Evolutionary conservation across 2,113 vertebrate genomes (phyloP).

Genomic region (Anguilla rostrata): DNA sequence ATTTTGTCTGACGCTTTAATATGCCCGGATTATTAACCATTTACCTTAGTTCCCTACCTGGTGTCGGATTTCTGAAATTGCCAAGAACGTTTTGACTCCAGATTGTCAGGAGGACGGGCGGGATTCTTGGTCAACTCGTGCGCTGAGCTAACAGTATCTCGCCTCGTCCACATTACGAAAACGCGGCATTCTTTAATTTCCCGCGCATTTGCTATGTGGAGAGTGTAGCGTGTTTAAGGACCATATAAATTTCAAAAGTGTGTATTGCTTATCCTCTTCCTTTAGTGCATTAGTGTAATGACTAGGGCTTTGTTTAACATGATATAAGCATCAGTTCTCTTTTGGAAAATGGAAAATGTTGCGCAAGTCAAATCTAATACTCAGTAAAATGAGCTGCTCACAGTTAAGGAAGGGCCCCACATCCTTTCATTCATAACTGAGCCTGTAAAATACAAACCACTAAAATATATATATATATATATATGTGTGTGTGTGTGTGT

Average conservation of each 20-base stretch:
- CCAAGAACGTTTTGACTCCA: neutral
- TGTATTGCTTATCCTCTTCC: too few relatives aligned
- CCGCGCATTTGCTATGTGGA: neutral
- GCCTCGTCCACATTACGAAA: neutral
- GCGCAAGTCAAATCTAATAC: too few relatives aligned
- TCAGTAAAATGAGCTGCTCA: too few relatives aligned
- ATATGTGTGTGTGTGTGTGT: too few relatives aligned
- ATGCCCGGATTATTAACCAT: slow-evolving; percentile 17
- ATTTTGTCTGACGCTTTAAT: slow-evolving; percentile 35
- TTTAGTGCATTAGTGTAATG: too few relatives aligned
- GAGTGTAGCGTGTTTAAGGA: neutral
- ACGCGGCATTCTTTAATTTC: neutral
- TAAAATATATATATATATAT: too few relatives aligned
- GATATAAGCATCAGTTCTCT: too few relatives aligned
- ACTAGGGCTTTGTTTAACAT: neutral
- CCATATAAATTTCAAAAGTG: too few relatives aligned
- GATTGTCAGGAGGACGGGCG: neutral
- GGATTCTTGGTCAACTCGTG: neutral
- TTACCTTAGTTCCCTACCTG: slow-evolving; percentile 27
- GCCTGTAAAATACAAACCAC: too few relatives aligned
- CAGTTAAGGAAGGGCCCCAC: too few relatives aligned
- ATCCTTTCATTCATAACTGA: too few relatives aligned
- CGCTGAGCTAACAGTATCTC: neutral
- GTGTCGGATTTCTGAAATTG: slow-evolving; percentile 18
- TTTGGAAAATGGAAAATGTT: too few relatives aligned